Conservation (phyloP, 2,113 vertebrate species). For the Romanogobio albipinnatus region DNA sequence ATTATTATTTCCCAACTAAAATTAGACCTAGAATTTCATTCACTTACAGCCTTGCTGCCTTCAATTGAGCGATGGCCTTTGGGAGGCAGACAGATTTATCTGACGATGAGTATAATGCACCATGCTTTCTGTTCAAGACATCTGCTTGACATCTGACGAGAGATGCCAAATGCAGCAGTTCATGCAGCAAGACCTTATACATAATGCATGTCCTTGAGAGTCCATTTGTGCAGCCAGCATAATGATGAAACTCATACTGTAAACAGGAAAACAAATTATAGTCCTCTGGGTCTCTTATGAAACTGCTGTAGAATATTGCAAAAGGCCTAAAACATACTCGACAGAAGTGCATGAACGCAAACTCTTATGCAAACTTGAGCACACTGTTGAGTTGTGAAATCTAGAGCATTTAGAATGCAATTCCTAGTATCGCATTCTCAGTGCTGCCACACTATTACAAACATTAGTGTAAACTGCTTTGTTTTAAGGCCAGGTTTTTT, state of each 20-base stretch:
- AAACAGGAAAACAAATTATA: slow-evolving; percentile 60
- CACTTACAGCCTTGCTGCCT: not conserved
- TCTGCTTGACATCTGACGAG: slow-evolving; percentile 44
- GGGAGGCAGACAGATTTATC: slow-evolving; percentile 38
- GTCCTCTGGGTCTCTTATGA: not conserved
- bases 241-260: slow-evolving; percentile 53
- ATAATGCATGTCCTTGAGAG: slow-evolving; percentile 59
- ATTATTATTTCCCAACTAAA: too few relatives aligned
- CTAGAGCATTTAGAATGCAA: not conserved
- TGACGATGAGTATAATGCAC: slow-evolving; percentile 31
- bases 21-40: too few relatives aligned
- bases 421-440: not conserved
- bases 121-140: slow-evolving; percentile 46
- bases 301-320: not conserved
- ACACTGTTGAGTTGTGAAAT: not conserved
- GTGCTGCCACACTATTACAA: not conserved
- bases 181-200: slow-evolving; percentile 52
- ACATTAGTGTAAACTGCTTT: not conserved
- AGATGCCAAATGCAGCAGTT: slow-evolving; percentile 50
- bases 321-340: not conserved
- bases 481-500: not conserved
- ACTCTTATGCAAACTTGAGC: not conserved
- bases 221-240: slow-evolving; percentile 48
- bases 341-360: too few relatives aligned
- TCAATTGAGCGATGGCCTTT: slow-evolving; percentile 20